These are phyloP conservation scores for Mormyrus proboscirostris DNA, from an alignment of 2,797 vertebrate species.

Conservation along the genomic window DNA sequence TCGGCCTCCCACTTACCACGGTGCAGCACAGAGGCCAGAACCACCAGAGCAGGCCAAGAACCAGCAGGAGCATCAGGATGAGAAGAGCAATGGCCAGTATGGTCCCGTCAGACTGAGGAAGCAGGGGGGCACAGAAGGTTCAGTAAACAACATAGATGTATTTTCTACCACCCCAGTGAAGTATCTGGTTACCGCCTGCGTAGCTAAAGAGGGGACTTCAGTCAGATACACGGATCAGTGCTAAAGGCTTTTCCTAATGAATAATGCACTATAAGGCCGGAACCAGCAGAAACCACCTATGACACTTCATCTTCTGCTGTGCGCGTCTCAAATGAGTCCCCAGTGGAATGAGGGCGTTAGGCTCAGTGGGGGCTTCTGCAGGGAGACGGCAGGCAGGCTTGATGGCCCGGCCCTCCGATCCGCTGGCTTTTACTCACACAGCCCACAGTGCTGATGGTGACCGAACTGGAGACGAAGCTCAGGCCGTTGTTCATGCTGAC, in stretches of 20 bases:
- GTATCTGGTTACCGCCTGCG: neutral
- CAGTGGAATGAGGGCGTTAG: neutral
- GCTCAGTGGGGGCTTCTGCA: neutral
- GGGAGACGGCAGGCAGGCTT: neutral
- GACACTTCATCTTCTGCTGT: neutral
- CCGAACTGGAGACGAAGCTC: constrained; percentile 95
- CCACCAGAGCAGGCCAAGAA: constrained; percentile 91
- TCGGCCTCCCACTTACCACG: constrained; percentile 72
- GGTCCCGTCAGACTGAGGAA: constrained; percentile 85
- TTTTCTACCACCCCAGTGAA: neutral
- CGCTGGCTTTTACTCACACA: constrained; percentile 75
- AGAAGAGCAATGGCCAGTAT: constrained; percentile 87
- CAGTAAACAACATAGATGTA: neutral
- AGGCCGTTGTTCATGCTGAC: constrained; percentile 98
- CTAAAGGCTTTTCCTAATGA: neutral
- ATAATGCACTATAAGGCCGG: neutral
- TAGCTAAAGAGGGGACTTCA: neutral
- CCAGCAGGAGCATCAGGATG: constrained; percentile 88
- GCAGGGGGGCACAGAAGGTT: neutral
- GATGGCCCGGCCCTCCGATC: neutral
- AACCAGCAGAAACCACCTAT: neutral
- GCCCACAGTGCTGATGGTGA: constrained; percentile 92
- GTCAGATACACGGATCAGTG: neutral
- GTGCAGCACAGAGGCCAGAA: constrained; percentile 99
- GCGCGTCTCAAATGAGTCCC: neutral